Evolutionary conservation across 2,113 vertebrate genomes (phyloP).

Genomic region (Pteruthius melanotis): DNA sequence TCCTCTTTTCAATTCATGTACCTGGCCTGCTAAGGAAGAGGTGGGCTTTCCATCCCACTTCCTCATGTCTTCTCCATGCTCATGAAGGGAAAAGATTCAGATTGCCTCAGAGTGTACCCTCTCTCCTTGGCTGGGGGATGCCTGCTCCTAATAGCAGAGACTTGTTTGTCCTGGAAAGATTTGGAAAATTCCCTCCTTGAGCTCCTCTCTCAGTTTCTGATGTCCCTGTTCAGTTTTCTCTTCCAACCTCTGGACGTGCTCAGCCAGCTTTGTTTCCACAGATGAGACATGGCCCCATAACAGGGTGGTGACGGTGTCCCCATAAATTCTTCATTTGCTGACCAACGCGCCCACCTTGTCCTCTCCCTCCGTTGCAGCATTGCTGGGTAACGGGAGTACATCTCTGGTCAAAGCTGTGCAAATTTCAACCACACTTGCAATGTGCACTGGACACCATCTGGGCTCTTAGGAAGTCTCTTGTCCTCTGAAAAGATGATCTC

Average conservation of each 20-base stretch:
- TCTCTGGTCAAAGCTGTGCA: neutral
- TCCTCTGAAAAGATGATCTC: neutral
- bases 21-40: neutral
- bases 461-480: neutral
- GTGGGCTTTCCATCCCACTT: neutral
- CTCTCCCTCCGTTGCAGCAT: neutral
- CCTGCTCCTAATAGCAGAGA: neutral
- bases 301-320: neutral
- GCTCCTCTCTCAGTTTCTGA: neutral
- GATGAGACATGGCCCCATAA: too few relatives aligned
- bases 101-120: neutral
- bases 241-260: neutral
- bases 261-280: neutral
- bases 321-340: neutral
- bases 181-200: neutral
- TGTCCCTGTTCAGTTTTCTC: neutral
- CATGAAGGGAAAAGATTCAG: neutral
- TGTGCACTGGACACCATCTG: neutral
- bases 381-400: neutral
- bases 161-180: neutral
- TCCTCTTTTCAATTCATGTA: neutral
- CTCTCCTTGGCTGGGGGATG: neutral
- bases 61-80: neutral
- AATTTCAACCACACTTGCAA: neutral
- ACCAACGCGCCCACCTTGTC: neutral